Conservation (phyloP, 2,797 vertebrate species). For the Falco concolor region DNA sequence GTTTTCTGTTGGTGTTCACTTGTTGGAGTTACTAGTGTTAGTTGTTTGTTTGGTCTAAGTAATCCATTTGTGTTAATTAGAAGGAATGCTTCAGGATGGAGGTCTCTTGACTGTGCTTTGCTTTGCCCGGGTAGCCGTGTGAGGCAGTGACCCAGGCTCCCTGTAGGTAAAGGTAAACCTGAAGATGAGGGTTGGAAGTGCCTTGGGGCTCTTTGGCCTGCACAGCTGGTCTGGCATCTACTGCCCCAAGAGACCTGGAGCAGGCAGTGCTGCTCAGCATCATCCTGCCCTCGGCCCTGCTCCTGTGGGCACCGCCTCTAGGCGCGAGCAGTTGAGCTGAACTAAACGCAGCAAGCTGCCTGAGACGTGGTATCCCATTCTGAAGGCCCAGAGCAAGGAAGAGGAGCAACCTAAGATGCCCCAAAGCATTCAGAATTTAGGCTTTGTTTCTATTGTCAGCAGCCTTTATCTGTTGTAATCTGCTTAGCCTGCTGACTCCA, state of each 20-base stretch:
- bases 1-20: not conserved
- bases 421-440: not conserved
- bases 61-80: not conserved
- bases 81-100: not conserved
- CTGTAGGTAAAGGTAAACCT: fast-evolving
- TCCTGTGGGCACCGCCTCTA: no score
- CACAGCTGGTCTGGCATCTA: fast-evolving
- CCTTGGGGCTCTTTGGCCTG: not conserved
- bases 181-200: fast-evolving
- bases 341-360: not conserved
- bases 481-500: not conserved
- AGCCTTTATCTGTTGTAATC: not conserved
- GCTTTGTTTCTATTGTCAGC: not conserved
- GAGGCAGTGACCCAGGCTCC: not conserved
- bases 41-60: not conserved
- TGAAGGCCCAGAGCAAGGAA: not conserved
- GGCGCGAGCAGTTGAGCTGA: fast-evolving
- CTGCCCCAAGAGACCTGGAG: fast-evolving
- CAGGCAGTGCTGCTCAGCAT: not conserved
- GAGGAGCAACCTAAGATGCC: not conserved
- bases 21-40: not conserved
- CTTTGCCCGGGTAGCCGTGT: not conserved
- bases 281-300: not conserved
- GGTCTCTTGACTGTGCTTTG: not conserved
- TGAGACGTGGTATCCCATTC: not conserved